Evolutionary conservation across 2,797 vertebrate species (phyloP), one percentile per base, ranked within the genome.

Genomic region (Tarsius wallacei): DNA sequence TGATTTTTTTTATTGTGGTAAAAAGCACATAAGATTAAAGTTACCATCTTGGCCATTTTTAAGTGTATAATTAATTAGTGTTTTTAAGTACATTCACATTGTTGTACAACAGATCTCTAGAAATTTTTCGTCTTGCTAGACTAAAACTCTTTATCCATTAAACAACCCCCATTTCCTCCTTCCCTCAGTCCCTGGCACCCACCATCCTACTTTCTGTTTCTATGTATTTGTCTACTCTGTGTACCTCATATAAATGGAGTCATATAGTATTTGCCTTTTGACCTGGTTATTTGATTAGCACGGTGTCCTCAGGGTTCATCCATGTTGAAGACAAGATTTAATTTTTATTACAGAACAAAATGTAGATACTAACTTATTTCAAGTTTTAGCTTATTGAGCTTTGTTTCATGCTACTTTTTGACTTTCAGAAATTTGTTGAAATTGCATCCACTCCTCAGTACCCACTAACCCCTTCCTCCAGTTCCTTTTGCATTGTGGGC

Each of bases 111-210:
- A 53, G 24, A 73, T 82, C 57, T 87, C 59, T 47, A 94, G 42
- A 93, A 91, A 24, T 49, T 93, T 94, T 91, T 81, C 11, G 82
- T 73, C 19, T 91, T 91, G 63, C 31, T 66, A 61, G 70, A 70
- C 78, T 91, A 87, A 86, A 77, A 76, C 26, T 94, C 59, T 33
- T 0, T 73, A 17, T 19, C 31, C 10, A 70, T 88, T 77, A 77
- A 13, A 49, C 55, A 84, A 59, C 36, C 51, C 19, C 26, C 21
- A 17, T 77, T 93, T 66, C 12, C 28, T 47, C 10, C 21, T 66
- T 71, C 61, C 36, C 33, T 10, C 36, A 31, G 57, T 26, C 22
- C 17, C 73, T 74, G 49, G 57, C 68, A 88, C 93, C 78, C 64
- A 82, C 24, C 16, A 33, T 70, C 68, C n/a, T 83, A 31, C 33